These are phyloP conservation scores for Brachyhypopomus gauderio DNA, from an alignment of 2,113 vertebrate species.

Conservation along the genomic window DNA sequence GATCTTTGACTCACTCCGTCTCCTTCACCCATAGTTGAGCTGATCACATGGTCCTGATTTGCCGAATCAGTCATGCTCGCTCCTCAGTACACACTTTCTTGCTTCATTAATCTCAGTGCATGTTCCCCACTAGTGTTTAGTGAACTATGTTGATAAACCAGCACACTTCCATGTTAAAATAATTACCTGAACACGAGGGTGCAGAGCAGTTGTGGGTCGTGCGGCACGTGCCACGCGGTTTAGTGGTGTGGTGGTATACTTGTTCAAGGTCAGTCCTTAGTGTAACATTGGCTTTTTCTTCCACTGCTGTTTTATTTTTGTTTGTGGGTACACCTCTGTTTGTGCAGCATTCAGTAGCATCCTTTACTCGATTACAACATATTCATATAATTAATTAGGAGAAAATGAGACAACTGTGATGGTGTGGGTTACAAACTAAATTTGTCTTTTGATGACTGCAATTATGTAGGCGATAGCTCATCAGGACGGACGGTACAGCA, in stretches of 20 bases:
- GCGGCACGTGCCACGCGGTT: background rate
- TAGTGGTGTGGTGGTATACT: background rate
- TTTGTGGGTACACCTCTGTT: background rate
- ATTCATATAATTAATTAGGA: no score
- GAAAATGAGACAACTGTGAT: no score
- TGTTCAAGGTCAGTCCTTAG: background rate
- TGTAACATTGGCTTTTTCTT: background rate
- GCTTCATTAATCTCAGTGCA: slow-evolving; percentile 35
- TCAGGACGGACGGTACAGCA: no score
- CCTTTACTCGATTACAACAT: background rate
- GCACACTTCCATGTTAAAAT: slow-evolving; percentile 28
- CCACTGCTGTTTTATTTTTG: background rate
- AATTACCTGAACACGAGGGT: slow-evolving; percentile 1
- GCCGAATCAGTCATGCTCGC: slow-evolving; percentile 24
- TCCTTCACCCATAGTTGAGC: slow-evolving; percentile 21
- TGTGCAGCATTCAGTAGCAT: background rate
- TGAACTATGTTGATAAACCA: slow-evolving; percentile 13
- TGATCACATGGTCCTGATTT: slow-evolving; percentile 32
- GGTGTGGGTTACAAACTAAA: no score
- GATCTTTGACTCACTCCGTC: background rate
- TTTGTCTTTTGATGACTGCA: no score
- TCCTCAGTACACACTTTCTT: slow-evolving; percentile 18
- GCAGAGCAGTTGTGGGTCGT: background rate
- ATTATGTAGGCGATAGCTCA: no score
- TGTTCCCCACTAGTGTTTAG: slow-evolving; percentile 16